phyloP scores from a whole-genome alignment of 2,113 vertebrate species.

The Campylomormyrus numenius region DNA sequence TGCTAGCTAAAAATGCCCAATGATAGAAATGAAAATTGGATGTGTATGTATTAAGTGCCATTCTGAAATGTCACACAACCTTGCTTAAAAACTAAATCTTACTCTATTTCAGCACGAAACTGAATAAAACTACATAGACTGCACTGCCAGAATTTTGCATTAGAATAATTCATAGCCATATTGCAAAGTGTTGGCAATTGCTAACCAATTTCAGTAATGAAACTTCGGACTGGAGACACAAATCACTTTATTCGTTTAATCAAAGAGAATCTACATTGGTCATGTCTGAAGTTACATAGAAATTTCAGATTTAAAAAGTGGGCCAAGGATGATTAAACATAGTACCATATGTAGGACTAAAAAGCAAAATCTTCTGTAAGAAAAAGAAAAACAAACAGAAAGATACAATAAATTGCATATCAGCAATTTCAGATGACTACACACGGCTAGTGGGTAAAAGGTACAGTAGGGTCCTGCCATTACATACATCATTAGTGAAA shows the following conservation, averaged over 20 bases:
- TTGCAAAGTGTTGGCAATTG: not conserved
- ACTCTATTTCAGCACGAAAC: not conserved
- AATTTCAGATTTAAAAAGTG: conserved; percentile 25
- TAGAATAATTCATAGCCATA: not conserved
- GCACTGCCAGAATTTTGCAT: not conserved
- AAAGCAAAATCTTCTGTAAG: conserved; percentile 9
- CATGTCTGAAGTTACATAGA: conserved; percentile 17
- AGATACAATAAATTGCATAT: conserved; percentile 8
- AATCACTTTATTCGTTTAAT: conserved; percentile 23
- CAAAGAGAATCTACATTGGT: conserved; percentile 13
- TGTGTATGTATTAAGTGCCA: not conserved
- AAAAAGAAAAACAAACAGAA: not conserved
- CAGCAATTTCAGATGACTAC: conserved; percentile 5
- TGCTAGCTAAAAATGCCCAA: not conserved
- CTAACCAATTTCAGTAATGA: conserved; percentile 6
- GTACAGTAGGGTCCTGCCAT: not conserved
- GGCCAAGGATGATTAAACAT: not conserved
- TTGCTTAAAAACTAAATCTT: not conserved
- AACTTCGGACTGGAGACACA: conserved; percentile 5
- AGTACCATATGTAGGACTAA: conserved; percentile 8
- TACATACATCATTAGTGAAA: not conserved
- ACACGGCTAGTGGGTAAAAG: not conserved
- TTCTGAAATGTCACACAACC: not conserved
- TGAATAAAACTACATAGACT: not conserved
- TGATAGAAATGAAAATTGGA: not conserved